Evolutionary conservation across 2,113 vertebrate genomes (phyloP).

Genomic region (Daubentonia madagascariensis): DNA sequence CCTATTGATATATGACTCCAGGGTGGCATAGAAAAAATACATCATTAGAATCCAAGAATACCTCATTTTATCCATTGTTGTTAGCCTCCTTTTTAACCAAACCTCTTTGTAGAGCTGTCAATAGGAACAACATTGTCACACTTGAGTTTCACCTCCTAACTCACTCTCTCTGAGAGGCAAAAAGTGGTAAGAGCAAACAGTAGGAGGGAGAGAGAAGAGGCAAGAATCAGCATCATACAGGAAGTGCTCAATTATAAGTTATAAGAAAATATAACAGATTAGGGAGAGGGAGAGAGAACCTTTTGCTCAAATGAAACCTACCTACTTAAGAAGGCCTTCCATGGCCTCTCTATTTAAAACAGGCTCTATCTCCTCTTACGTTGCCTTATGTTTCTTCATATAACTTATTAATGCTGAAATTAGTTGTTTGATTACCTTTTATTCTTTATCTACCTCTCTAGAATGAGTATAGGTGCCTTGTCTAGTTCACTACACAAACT

Average conservation of each 20-base stretch:
- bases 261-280: neutral
- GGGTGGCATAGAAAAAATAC: neutral
- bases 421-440: neutral
- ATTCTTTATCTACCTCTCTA: neutral
- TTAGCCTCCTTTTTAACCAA: neutral
- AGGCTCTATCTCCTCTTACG: neutral
- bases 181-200: neutral
- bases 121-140: neutral
- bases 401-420: neutral
- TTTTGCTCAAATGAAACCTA: neutral
- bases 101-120: neutral
- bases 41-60: neutral
- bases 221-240: neutral
- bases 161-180: neutral
- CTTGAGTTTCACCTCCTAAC: neutral
- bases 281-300: neutral
- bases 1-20: neutral
- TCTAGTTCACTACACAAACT: neutral
- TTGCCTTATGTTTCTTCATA: neutral
- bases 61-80: constrained; percentile 24
- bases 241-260: neutral
- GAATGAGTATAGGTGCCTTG: neutral
- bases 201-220: neutral
- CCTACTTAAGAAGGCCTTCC: neutral
- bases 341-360: neutral